Base-by-base conservation (phyloP, 2,888 invertebrate species). In the Priocnemis perturbator region DNA sequence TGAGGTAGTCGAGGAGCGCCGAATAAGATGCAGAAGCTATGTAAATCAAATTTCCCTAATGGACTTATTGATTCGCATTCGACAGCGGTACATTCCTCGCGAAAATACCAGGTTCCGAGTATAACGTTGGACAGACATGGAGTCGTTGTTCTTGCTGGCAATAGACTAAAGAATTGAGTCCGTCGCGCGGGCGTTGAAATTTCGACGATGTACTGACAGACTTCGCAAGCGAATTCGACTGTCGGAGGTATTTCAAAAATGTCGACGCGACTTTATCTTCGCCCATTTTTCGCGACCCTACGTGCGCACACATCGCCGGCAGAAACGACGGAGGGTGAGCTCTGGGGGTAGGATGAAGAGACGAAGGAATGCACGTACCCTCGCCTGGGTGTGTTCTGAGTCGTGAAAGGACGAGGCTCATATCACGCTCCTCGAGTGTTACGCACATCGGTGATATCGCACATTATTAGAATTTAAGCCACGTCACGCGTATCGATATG, bases 391-490 rank as follows among this genome's bases (percentile, higher is more conserved):
- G 37, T 37, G 37, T 37, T 37, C 47, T 59, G 60, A 62, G 63
- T 50, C 50, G 50, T 50, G 17, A 50, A 74, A 76, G 79, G 77
- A 64, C 64, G 60, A 19, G 62, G 37, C 67, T 79, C 74, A 72
- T 74, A 74, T 78, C 69, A 52, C n/a, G 50, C 50, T 7, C 71
- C 72, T 75, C 59, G 71, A 76, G 72, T 71, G 75, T 71, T 75
- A 74, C 69, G 65, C 63, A 63, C 71, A 57, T 61, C 71, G 65
- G 71, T 81, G 81, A 77, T 82, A 84, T 83, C 85, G 80, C 76
- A 77, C 79, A 75, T 82, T 84, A 83, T 83, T 83, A 83, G 77
- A 83, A 84, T 77, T 74, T 78, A 79, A 79, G 74, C 74, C 60
- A 57, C 66, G 66, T 69, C 73, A 52, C 61, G 50, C 55, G 60